Evolutionary conservation across 2,113 vertebrate species (phyloP).

Genomic region (Bubo bubo): DNA sequence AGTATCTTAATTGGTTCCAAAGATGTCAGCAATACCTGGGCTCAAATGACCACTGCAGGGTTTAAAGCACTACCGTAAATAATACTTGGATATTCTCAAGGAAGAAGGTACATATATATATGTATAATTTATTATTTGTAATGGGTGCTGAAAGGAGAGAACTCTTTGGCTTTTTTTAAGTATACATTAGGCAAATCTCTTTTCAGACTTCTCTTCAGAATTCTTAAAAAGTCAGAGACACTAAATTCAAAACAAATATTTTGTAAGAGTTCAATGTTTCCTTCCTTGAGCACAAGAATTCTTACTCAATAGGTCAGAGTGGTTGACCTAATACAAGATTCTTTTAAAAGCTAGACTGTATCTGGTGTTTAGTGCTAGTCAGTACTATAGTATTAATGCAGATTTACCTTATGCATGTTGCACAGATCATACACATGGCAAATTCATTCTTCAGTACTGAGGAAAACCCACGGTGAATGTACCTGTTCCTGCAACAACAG

Average conservation of each 20-base stretch:
- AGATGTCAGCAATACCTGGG: background rate
- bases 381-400: background rate
- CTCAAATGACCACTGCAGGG: background rate
- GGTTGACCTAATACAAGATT: background rate
- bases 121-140: slow-evolving; percentile 37
- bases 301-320: background rate
- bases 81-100: background rate
- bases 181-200: background rate
- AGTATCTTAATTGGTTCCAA: background rate
- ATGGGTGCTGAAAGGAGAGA: background rate
- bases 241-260: background rate
- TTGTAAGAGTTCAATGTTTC: background rate
- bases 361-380: fast-evolving
- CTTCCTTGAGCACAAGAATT: background rate
- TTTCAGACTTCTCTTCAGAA: background rate
- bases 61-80: background rate
- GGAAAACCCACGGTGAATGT: background rate
- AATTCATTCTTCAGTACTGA: background rate
- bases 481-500: background rate
- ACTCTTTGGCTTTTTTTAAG: background rate
- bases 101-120: background rate
- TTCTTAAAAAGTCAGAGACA: background rate
- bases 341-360: background rate
- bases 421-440: fast-evolving
- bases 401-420: background rate